Percentiles rank a stretch among this genome's conserved stretches.
phyloP scores from a whole-genome alignment of 2,888 invertebrate genomes.

The Acanthosoma haemorrhoidale region DNA sequence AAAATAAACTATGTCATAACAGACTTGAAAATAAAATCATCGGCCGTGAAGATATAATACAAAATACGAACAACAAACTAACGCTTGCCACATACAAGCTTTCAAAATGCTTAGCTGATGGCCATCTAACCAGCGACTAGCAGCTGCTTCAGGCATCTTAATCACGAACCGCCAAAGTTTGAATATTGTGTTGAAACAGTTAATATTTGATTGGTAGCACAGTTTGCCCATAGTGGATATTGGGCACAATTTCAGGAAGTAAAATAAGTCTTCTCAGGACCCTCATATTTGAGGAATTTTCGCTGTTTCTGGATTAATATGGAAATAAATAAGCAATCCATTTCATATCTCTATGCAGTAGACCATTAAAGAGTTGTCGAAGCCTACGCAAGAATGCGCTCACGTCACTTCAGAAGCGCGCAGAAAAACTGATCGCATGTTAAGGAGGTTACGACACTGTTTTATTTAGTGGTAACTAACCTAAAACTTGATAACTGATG shows the following conservation, averaged over 20 bases:
- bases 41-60: neutral
- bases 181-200: neutral
- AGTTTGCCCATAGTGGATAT: neutral
- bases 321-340: neutral
- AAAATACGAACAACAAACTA: conserved; percentile 23
- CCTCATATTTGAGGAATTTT: neutral
- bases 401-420: conserved; percentile 16
- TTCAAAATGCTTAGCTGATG: conserved; percentile 33
- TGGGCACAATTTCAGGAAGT: neutral
- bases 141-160: conserved; percentile 31
- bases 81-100: conserved; percentile 31
- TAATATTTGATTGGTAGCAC: neutral
- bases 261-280: neutral
- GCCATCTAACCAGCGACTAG: conserved; percentile 26
- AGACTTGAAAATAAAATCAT: neutral
- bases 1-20: conserved; percentile 12
- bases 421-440: conserved; percentile 24
- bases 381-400: neutral
- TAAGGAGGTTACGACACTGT: conserved; percentile 4
- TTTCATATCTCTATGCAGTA: conserved; percentile 4
- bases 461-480: neutral
- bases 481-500: neutral
- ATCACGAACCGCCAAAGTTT: conserved; percentile 26
- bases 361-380: neutral
- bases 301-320: neutral